These are phyloP conservation scores for Pheosia tremula DNA, from an alignment of 2,888 invertebrate species.

Conservation along the genomic window DNA sequence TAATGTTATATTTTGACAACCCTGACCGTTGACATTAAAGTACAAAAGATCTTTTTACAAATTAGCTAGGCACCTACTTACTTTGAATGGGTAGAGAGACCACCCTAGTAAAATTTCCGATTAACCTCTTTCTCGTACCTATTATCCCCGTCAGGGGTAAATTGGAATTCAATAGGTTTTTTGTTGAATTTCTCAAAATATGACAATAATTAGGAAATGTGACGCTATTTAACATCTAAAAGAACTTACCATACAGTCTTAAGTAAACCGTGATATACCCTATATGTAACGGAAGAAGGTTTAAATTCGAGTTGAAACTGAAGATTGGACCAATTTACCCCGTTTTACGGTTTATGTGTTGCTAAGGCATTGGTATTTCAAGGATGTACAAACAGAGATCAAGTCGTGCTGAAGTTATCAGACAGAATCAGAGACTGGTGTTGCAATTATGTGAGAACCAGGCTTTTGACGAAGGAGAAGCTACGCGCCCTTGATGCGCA, in stretches of 20 bases:
- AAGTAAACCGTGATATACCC: conserved; percentile 4
- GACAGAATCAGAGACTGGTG: too few species aligned
- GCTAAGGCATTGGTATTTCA: too few species aligned
- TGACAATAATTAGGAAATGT: conserved; percentile 9
- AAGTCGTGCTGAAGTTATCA: too few species aligned
- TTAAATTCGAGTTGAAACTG: conserved; percentile 4
- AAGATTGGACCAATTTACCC: neutral
- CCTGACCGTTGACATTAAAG: too few species aligned
- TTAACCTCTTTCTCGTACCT: conserved; percentile 15
- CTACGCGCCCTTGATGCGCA: too few species aligned
- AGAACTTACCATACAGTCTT: conserved; percentile 4
- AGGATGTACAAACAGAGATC: too few species aligned
- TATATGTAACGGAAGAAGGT: conserved; percentile 1
- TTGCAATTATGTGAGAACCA: too few species aligned
- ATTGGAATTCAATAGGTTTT: conserved; percentile 9
- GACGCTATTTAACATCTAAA: conserved; percentile 7
- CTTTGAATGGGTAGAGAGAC: conserved; percentile 7
- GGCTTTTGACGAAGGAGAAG: too few species aligned
- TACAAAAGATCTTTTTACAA: too few species aligned
- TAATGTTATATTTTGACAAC: too few species aligned
- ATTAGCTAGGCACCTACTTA: conserved; percentile 10
- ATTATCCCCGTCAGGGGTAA: conserved; percentile 12
- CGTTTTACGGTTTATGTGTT: neutral
- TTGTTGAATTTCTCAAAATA: conserved; percentile 9
- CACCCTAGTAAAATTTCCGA: conserved; percentile 14